Base-by-base conservation (phyloP, 2,797 vertebrate species). In the Heliangelus exortis region DNA sequence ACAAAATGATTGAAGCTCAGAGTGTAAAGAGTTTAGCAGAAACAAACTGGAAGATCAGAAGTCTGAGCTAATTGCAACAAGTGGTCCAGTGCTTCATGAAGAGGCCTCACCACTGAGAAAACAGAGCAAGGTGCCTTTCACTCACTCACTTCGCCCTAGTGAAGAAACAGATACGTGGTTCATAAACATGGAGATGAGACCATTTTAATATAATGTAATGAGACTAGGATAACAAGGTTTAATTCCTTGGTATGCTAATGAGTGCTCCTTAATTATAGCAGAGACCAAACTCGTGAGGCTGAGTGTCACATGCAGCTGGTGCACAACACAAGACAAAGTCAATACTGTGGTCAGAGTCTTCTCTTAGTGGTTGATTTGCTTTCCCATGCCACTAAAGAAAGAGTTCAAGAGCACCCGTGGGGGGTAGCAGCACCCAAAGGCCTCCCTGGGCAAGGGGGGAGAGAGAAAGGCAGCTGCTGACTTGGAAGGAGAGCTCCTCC, bases 241-340 rank as follows among this genome's bases (percentile, higher is more conserved):
- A 47, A 36, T 76, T 69, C 31, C 17, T 50, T 33, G 2, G 20
- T 33, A 1, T 69, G 67, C 14, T 87, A 45, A 61, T 51, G 39
- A 90, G 28, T 7, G 23, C 63, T 61, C 12, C 28, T 31, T 84
- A 43, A 36, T 79, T 66, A 23, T 12, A 48, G 55, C 26, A 72
- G 41, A 71, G 54, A 41, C 21, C 22, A 84, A 53, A 74, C 15
- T 10, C 72, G 36, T 50, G 61, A 45, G 39, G 7, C 45, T 59
- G 68, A 58, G 31, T 18, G 26, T 29, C 31, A 62, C 53, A 28
- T 1, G 1, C 3, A 1, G 7, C 59, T 1, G 22, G 12, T 63
- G 61, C 83, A 22, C 39, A 71, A 18, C 2, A 2, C 0, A 1
- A 7, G 21, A 53, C 22, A 5, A 4, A 0, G 0, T 26, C 39